phyloP scores from a whole-genome alignment of 2,113 vertebrate species.

The Rhizomys pruinosus region DNA sequence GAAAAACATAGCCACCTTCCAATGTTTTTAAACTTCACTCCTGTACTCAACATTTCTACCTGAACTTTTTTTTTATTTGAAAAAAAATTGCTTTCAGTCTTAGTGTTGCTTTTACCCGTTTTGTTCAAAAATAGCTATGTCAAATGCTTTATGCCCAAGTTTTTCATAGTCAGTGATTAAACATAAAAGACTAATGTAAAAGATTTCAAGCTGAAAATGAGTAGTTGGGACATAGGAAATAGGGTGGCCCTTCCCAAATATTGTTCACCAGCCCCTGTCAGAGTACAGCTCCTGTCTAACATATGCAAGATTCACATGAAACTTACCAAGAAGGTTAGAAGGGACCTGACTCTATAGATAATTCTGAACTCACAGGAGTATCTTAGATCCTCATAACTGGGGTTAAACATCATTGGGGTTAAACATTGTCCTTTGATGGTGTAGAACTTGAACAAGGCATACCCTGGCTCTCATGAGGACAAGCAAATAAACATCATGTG shows the following conservation, averaged over 20 bases:
- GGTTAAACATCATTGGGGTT: background rate
- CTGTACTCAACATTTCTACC: background rate
- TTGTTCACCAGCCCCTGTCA: background rate
- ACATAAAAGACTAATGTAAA: background rate
- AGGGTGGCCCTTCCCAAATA: background rate
- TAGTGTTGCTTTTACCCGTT: background rate
- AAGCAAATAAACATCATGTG: background rate
- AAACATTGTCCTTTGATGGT: conserved; percentile 22
- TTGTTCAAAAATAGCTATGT: background rate
- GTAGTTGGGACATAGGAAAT: background rate
- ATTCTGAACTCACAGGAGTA: background rate
- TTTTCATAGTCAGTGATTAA: background rate
- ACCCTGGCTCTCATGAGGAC: background rate
- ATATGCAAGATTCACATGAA: background rate
- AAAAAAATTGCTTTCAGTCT: background rate
- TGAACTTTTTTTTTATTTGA: background rate
- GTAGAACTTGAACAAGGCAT: background rate
- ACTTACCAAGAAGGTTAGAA: background rate
- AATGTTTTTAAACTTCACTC: background rate
- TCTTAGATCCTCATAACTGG: background rate
- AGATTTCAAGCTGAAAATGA: background rate
- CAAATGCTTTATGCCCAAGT: background rate
- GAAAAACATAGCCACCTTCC: background rate
- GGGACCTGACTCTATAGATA: background rate
- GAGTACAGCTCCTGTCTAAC: background rate